Evolutionary conservation across 37 sponge, comb jelly and placozoan genomes (phyloP).

Genomic region (Lycopodina hypogea): DNA sequence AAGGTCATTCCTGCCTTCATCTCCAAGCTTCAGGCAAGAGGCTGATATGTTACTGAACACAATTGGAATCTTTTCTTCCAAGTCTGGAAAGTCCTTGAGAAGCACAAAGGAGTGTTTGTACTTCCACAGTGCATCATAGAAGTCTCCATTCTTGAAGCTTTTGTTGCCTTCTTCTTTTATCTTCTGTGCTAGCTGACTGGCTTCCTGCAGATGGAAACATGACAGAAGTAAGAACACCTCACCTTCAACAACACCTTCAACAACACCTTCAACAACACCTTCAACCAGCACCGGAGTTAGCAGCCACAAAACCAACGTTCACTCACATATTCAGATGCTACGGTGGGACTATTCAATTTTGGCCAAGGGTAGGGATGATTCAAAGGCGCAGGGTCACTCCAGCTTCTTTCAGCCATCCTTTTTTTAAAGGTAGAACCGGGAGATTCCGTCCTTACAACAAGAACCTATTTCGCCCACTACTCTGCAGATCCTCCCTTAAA

Average conservation of each 20-base stretch:
- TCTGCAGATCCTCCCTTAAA: too few relatives aligned
- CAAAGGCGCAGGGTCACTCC: too few relatives aligned
- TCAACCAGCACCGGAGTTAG: not conserved
- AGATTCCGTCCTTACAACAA: too few relatives aligned
- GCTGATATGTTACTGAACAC: conserved; percentile 3
- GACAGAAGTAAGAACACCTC: not conserved
- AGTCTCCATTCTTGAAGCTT: conserved; percentile 15
- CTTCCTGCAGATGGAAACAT: conserved; percentile 8
- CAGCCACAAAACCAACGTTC: not conserved
- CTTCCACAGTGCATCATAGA: conserved; percentile 49
- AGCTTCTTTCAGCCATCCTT: too few relatives aligned
- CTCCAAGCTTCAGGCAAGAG: conserved; percentile 36
- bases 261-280: not conserved
- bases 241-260: too few relatives aligned
- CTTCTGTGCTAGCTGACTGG: not conserved
- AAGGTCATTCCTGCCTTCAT: not conserved
- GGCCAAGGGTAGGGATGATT: too few relatives aligned
- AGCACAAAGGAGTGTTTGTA: conserved; percentile 28
- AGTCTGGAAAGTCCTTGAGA: not conserved
- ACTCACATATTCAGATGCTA: too few relatives aligned
- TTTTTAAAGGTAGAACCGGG: too few relatives aligned
- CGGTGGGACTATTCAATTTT: too few relatives aligned
- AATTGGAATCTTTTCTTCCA: not conserved
- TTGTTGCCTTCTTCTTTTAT: conserved; percentile 31
- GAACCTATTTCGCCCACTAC: too few relatives aligned